These are phyloP conservation scores for Phrynocephalus guinanensis DNA, from an alignment of 2,797 vertebrate genomes.

Conservation along the genomic window DNA sequence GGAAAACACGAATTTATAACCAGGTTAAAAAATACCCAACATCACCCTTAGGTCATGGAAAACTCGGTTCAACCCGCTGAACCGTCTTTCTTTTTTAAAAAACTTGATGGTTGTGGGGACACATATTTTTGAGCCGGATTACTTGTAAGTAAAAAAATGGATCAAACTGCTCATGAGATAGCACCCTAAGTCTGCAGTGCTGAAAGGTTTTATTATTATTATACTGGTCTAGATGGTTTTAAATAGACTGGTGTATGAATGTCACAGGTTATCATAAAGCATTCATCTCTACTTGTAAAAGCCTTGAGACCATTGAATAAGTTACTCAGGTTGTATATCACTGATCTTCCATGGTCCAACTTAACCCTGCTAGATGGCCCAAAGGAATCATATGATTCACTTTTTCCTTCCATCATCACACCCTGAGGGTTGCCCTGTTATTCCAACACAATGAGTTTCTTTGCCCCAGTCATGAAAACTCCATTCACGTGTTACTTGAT, in stretches of 20 bases:
- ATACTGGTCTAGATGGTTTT: neutral
- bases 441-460: neutral
- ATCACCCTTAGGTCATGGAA: no score
- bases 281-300: neutral
- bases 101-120: no score
- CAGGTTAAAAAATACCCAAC: no score
- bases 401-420: neutral
- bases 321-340: neutral
- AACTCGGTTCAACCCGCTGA: no score
- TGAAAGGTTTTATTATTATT: neutral
- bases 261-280: neutral
- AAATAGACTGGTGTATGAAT: neutral
- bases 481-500: no score
- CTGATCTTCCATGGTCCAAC: neutral
- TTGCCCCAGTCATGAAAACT: neutral
- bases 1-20: no score
- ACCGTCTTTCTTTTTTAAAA: no score
- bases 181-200: neutral
- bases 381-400: neutral
- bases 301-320: neutral
- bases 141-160: no score
- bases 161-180: no score
- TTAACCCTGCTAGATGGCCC: neutral
- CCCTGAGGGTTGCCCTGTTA: neutral
- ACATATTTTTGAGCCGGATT: no score